phyloP scores from a whole-genome alignment of 2,888 invertebrate genomes.

The Hesperia comma region DNA sequence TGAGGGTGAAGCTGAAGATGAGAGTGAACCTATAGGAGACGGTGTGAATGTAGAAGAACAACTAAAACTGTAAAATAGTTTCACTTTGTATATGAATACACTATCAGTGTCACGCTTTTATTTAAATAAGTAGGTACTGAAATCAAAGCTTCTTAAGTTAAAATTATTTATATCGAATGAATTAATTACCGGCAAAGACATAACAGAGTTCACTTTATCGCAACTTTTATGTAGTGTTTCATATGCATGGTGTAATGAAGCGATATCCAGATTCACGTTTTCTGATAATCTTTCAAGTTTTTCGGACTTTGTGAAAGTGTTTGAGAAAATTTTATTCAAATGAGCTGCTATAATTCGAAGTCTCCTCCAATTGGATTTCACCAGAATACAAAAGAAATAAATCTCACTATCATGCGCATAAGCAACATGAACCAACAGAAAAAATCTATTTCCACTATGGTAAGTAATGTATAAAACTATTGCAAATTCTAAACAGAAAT shows the following conservation, averaged over 20 bases:
- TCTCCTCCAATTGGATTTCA: conserved; percentile 55
- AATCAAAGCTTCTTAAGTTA: too few relatives aligned
- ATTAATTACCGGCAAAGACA: conserved; percentile 63
- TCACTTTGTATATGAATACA: too few relatives aligned
- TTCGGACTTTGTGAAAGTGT: conserved; percentile 33
- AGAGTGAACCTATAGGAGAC: too few relatives aligned
- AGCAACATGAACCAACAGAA: conserved; percentile 45
- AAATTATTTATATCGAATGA: not conserved
- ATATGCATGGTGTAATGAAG: conserved; percentile 60
- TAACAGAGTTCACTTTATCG: conserved; percentile 61
- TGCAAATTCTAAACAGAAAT: conserved; percentile 51
- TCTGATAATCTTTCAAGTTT: conserved; percentile 57
- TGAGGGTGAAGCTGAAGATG: too few relatives aligned
- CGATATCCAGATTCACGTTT: conserved; percentile 56
- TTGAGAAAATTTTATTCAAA: conserved; percentile 51
- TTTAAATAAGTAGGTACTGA: too few relatives aligned
- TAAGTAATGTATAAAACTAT: not conserved
- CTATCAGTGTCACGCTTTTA: too few relatives aligned
- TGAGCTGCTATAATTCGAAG: conserved; percentile 62
- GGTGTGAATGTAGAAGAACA: too few relatives aligned
- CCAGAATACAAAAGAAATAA: conserved; percentile 55
- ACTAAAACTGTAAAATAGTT: too few relatives aligned
- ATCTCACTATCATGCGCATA: conserved; percentile 61
- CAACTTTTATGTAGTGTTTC: conserved; percentile 65
- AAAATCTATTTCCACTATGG: not conserved